Evolutionary conservation across 2,888 invertebrate genomes (phyloP), one percentile per base, ranked within the genome.

Genomic region (Neoascia interrupta): DNA sequence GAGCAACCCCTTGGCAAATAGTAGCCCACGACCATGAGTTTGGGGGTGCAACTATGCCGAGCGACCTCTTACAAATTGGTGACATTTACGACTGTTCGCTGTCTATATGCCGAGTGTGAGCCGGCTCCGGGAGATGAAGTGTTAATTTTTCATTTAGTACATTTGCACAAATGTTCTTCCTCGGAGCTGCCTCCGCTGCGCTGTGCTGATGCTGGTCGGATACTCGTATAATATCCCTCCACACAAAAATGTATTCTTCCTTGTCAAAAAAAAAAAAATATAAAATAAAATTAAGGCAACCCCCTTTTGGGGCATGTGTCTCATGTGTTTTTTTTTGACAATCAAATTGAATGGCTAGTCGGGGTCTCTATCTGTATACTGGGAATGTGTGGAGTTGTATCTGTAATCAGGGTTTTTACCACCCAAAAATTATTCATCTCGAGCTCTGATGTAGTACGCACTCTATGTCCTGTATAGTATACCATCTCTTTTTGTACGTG

Each of bases 101-200:
- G 63, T 76, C 39, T 41, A 39, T 64, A 16, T 41, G 56, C 54
- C 60, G 49, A 60, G 66, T 49, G 28, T 28, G 37, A 70, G 54
- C 28, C 47, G 63, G 45, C 56, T 73, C 43, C 73, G 41, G 73
- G 58, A n/a, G n/a, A 73, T 79, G 73, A 79, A 79, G 79, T 79
- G 79, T 79, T 79, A 79, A 79, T 79, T 79, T 79, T 79, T 73
- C 79, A 79, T 79, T 79, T 73, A 79, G 66, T 53, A 53, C 70
- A 69, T 64, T 72, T 76, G 64, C 58, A 64, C 45, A 68, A 47
- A 47, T 56, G 37, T 28, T 11, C 18, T 16, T 11, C n/a, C n/a
- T n/a, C n/a, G n/a, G n/a, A n/a, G n/a, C n/a, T n/a, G n/a, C n/a
- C 18, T 1, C 41, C 18, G n/a, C n/a, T n/a, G n/a, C n/a, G n/a